A percentile compares a stretch with the other conserved stretches of the same genome.
These are phyloP conservation scores for Lamellibrachia luymesi DNA, from an alignment of 1,140 invertebrate genomes.

Conservation along the genomic window DNA sequence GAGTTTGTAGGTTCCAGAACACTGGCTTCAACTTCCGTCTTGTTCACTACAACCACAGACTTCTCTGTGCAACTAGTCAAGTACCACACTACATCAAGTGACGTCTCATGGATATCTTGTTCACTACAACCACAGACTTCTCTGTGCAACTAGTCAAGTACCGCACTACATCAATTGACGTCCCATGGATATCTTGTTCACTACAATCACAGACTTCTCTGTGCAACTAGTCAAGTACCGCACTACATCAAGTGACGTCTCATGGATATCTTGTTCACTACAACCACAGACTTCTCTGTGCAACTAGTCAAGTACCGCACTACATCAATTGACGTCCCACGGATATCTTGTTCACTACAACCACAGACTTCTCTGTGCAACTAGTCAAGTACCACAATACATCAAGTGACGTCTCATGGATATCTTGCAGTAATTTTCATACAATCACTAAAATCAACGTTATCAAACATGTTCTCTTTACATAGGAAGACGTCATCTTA, in stretches of 20 bases:
- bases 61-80: slow-evolving; percentile 31
- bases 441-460: neutral
- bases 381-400: too few relatives aligned
- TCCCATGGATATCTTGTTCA: slow-evolving; percentile 63
- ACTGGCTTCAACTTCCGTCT: slow-evolving; percentile 38
- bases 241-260: neutral
- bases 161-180: neutral
- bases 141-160: slow-evolving; percentile 30
- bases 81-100: too few relatives aligned
- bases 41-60: slow-evolving; percentile 62
- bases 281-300: neutral
- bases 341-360: slow-evolving; percentile 62
- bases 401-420: neutral
- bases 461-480: neutral
- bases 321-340: neutral
- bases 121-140: slow-evolving; percentile 54
- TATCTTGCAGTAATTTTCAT: neutral
- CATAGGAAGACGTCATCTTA: neutral
- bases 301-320: slow-evolving; percentile 29
- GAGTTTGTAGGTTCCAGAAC: slow-evolving; percentile 46
- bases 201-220: neutral
- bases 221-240: slow-evolving; percentile 29
- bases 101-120: too few relatives aligned
- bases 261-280: slow-evolving; percentile 62
- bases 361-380: too few relatives aligned